A percentile compares a stretch with the other conserved stretches of the same genome.
Evolutionary conservation across 30 jellyfish, hydroid and myxozoan genomes (phyloP).

Genomic region (Turritopsis dohrnii): DNA sequence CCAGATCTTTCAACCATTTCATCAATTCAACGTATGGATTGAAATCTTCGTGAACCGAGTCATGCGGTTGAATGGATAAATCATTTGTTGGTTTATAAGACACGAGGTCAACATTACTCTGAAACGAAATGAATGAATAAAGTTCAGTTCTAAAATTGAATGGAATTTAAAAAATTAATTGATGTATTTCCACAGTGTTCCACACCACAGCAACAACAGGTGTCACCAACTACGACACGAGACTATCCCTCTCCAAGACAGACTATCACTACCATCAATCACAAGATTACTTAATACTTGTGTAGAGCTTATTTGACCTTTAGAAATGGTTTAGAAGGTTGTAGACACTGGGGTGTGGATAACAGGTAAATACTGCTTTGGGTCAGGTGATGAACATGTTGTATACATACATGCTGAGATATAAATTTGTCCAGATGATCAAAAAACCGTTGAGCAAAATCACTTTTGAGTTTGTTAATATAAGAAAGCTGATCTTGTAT

Average conservation of each 20-base stretch:
- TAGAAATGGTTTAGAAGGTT: too few species aligned
- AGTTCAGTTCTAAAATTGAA: background rate
- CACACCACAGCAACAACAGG: too few species aligned
- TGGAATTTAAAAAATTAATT: background rate
- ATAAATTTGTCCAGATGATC: slow-evolving; percentile 80
- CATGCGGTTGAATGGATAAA: slow-evolving; percentile 73
- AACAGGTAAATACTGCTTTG: background rate
- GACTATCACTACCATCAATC: too few species aligned
- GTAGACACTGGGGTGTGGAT: too few species aligned
- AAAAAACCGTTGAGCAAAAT: slow-evolving; percentile 74
- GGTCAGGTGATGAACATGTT: background rate
- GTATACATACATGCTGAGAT: slow-evolving; percentile 63
- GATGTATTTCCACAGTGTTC: background rate
- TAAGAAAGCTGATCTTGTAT: slow-evolving; percentile 72
- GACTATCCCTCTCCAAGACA: too few species aligned
- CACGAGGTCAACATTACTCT: slow-evolving; percentile 67
- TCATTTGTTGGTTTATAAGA: slow-evolving; percentile 41
- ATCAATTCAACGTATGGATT: slow-evolving; percentile 75
- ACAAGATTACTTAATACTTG: too few species aligned
- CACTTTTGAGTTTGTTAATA: slow-evolving; percentile 51
- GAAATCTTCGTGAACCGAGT: slow-evolving; percentile 78
- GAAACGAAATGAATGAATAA: background rate
- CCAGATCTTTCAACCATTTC: slow-evolving; percentile 94
- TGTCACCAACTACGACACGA: too few species aligned
- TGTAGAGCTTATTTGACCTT: too few species aligned